Evolutionary conservation across 2,113 vertebrate species (phyloP), one percentile per base, ranked within the genome.

Genomic region (Neogobius melanostomus): DNA sequence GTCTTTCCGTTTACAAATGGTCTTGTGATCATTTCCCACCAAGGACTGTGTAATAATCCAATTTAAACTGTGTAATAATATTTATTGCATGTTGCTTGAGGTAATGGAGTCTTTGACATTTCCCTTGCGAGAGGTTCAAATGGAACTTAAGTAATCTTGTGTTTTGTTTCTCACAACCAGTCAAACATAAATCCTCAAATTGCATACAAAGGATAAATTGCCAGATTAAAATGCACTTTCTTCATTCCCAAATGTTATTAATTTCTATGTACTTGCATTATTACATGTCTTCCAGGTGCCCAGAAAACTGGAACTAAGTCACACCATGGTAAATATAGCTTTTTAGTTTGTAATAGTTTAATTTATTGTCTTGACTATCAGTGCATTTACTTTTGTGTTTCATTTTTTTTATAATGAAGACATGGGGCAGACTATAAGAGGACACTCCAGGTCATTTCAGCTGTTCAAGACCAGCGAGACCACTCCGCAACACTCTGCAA

Each of bases 271-370:
- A 28, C 69, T 74, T 73, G 28, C 71, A 44, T 57, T 60, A 76
- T 75, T 14, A 83, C 71, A 82, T 14, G 59, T 44, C 60, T 79
- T 12, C 17, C 59, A 93, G 92, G 90, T 87, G 90, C 87, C 82
- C 91, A 71, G 77, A 89, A 85, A 91, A 90, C 90, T 94, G 94
- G 94, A 93, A 87, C 59, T 92, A 88, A 91, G 88, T 74, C 46
- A 72, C 69, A 47, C 47, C 54, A 79, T 11, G 71, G 92, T 92
- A 79, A 84, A 88, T 88, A 1, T 50, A 4, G 5, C 11, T 11
- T 51, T 15, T 4, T 2, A 3, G 15, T 47, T 47, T 7, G 2
- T 80, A 74, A 61, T 36, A 64, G 11, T 53, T 44, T 36, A 49
- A 42, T 28, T n/a, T 8, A 0, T 42, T 36, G 47, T 42, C n/a